Evolutionary conservation across 1,140 invertebrate genomes (phyloP), one percentile per base, ranked within the genome.

Genomic region (Leucophenga varia): DNA sequence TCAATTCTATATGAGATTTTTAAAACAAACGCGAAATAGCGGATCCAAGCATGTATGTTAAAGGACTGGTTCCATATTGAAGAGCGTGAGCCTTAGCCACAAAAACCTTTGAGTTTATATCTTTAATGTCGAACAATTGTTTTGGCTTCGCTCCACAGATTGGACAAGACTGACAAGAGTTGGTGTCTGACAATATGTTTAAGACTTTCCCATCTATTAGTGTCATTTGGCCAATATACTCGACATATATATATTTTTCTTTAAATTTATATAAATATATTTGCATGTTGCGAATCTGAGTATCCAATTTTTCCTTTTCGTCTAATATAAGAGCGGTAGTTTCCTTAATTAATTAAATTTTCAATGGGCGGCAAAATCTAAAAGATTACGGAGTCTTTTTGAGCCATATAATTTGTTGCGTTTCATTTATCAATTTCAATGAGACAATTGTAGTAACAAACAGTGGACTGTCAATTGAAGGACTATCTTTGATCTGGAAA

Each of bases 171-270:
- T 42, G 38, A 9, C 19, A 41, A 10, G 31, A 48, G 37, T 48
- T 48, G 13, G 30, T 48, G 25, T 28, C 31, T 25, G 46, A 41
- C 28, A 41, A 48, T 35, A 42, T 41, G 42, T 36, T 48, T 9
- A 48, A 39, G 9, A 42, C 46, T 41, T 48, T 41, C 19, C 46
- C 46, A 13, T 48, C 31, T 41, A 48, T 41, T 48, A 41, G 30
- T 41, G 37, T 48, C 14, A 48, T 40, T 47, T 40, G 21, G 3
- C 22, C 37, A 25, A 22, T 20, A 41, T 41, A 40, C 16, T 41
- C 28, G 4, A 35, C n/a, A 12, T 18, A 43, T 34, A 43, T 35
- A 18, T 13, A 13, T 44, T 5, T 44, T 35, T 35, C 6, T 35
- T 35, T 35, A n/a, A 19, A 22, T 44, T 21, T 36, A 14, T 35